A percentile compares a stretch with the other conserved stretches of the same genome.
Evolutionary conservation across 2,113 vertebrate genomes (phyloP).

Genomic region (Percopsis transmontana): DNA sequence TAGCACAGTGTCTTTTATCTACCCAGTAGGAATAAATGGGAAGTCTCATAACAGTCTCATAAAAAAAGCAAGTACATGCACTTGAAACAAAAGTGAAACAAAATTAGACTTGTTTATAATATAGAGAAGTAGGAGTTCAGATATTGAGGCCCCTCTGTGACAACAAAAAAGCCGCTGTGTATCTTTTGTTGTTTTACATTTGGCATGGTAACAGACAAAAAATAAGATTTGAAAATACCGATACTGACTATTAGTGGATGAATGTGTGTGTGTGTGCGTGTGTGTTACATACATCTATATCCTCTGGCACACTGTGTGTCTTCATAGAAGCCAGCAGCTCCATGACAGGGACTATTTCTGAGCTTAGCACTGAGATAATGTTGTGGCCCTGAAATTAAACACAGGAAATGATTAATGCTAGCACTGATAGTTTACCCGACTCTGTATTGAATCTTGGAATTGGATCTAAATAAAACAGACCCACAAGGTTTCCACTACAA

Average conservation of each 20-base stretch:
- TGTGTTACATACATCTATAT: slow-evolving; percentile 86
- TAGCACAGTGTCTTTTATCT: slow-evolving; percentile 90
- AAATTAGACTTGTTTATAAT: background rate
- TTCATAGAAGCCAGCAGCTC: slow-evolving; percentile 97
- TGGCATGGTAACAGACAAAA: slow-evolving; percentile 21
- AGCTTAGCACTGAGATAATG: slow-evolving; percentile 91
- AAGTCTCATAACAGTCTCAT: slow-evolving; percentile 29
- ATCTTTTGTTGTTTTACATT: slow-evolving; percentile 3
- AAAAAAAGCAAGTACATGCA: slow-evolving; percentile 19
- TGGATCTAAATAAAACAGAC: no score
- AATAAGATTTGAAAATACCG: slow-evolving; percentile 11
- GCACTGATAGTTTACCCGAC: no score
- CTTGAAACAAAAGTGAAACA: slow-evolving; percentile 13
- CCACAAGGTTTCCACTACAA: no score
- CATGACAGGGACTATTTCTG: slow-evolving; percentile 96
- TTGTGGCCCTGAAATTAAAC: slow-evolving; percentile 84
- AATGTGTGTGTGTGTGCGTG: slow-evolving; percentile 8
- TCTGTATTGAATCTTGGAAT: no score
- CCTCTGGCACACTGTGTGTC: slow-evolving; percentile 89
- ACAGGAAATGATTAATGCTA: background rate
- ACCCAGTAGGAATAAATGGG: slow-evolving; percentile 51
- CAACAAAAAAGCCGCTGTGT: no score
- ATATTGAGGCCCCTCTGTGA: slow-evolving; percentile 11
- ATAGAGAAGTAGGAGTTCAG: background rate
- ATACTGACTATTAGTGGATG: background rate